A percentile compares a stretch with the other conserved stretches of the same genome.
phyloP scores from a whole-genome alignment of 2,113 vertebrate species.

The Ceyx margarethae region DNA sequence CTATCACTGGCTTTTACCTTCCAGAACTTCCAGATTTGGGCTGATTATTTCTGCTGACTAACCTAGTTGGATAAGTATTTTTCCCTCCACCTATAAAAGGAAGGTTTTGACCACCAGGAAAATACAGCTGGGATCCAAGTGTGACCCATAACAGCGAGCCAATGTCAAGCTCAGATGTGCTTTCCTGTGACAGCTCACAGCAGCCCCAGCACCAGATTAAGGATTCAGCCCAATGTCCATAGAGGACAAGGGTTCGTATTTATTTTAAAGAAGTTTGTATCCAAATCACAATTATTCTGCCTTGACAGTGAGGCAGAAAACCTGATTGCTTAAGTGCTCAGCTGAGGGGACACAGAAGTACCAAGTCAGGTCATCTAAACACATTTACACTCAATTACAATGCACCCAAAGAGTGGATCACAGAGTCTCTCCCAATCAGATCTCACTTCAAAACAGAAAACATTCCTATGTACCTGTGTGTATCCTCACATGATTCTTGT shows the following conservation, averaged over 20 bases:
- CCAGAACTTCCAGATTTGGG: not conserved
- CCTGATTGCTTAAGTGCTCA: not conserved
- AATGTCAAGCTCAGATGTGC: not conserved
- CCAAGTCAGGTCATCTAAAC: not conserved
- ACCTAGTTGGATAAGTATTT: not conserved
- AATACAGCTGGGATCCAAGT: not conserved
- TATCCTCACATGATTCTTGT: conserved; percentile 99
- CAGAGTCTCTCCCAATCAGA: not conserved
- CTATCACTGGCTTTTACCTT: not conserved
- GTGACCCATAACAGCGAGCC: not conserved
- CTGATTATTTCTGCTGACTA: not conserved
- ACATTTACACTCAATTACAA: not conserved
- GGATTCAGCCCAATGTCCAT: not conserved
- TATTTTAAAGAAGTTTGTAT: not conserved
- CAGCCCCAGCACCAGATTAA: not conserved
- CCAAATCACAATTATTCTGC: not conserved
- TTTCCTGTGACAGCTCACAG: not conserved
- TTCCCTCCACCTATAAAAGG: not conserved
- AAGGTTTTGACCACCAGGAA: not conserved
- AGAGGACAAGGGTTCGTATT: not conserved
- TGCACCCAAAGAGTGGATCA: not conserved
- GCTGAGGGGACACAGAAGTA: not conserved
- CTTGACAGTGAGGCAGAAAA: not conserved
- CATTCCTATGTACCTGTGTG: conserved; percentile 85
- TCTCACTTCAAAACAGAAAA: not conserved